These are phyloP conservation scores for Epinotia bilunana DNA, from an alignment of 2,888 invertebrate genomes.

Conservation along the genomic window DNA sequence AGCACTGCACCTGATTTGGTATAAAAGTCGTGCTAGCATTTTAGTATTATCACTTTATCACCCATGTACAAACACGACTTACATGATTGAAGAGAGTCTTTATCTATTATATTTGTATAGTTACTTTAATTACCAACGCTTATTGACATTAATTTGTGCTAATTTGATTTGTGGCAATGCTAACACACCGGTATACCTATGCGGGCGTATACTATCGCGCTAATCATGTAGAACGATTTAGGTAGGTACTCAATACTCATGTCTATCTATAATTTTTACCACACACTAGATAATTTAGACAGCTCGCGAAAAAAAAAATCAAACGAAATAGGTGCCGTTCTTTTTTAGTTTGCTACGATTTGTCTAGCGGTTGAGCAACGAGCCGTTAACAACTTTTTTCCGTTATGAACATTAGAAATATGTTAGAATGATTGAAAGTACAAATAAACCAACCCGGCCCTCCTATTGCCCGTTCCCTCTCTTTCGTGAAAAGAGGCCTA, in stretches of 20 bases:
- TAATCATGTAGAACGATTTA: not conserved
- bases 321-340: not conserved
- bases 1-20: slow-evolving; percentile 21
- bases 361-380: not conserved
- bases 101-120: slow-evolving; percentile 14
- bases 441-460: too few relatives aligned
- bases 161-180: slow-evolving; percentile 6
- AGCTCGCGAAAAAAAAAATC: not conserved
- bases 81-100: not conserved
- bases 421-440: too few relatives aligned
- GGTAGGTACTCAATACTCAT: not conserved
- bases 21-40: slow-evolving; percentile 2
- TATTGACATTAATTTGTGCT: slow-evolving; percentile 18
- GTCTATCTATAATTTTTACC: not conserved
- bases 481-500: too few relatives aligned
- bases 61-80: slow-evolving; percentile 3
- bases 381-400: too few relatives aligned
- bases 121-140: slow-evolving; percentile 26
- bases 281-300: not conserved
- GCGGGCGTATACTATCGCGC: not conserved
- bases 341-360: not conserved
- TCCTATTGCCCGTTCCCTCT: too few relatives aligned
- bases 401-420: too few relatives aligned
- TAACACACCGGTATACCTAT: not conserved
- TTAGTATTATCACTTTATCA: not conserved